Evolutionary conservation across 2,113 vertebrate genomes (phyloP).

Genomic region (Heterochromis multidens): DNA sequence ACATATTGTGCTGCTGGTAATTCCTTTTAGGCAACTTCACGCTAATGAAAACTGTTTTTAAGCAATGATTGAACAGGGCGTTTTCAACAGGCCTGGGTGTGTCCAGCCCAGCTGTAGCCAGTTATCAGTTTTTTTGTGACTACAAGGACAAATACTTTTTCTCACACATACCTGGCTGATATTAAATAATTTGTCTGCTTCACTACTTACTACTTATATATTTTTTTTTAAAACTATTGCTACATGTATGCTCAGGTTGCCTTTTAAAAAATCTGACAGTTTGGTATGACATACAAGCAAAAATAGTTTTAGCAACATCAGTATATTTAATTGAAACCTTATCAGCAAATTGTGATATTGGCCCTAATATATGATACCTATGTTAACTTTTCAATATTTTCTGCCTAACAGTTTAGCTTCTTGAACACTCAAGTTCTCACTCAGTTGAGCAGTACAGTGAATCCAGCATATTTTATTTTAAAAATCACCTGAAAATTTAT

Average conservation of each 20-base stretch:
- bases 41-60: background rate
- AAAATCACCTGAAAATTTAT: background rate
- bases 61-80: background rate
- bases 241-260: background rate
- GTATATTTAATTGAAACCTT: background rate
- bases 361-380: background rate
- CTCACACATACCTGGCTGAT: background rate
- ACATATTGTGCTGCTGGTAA: background rate
- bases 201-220: fast-evolving
- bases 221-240: background rate
- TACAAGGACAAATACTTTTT: background rate
- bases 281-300: background rate
- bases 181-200: background rate
- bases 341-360: background rate
- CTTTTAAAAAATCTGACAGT: background rate
- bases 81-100: background rate
- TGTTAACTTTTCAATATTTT: background rate
- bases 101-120: background rate
- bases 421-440: background rate
- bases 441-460: background rate
- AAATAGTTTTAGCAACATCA: background rate
- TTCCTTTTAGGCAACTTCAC: background rate
- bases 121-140: background rate
- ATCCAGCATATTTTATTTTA: background rate
- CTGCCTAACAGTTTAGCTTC: background rate